phyloP scores from a whole-genome alignment of 2,888 invertebrate species.

The Leptopilina drosophilae region DNA sequence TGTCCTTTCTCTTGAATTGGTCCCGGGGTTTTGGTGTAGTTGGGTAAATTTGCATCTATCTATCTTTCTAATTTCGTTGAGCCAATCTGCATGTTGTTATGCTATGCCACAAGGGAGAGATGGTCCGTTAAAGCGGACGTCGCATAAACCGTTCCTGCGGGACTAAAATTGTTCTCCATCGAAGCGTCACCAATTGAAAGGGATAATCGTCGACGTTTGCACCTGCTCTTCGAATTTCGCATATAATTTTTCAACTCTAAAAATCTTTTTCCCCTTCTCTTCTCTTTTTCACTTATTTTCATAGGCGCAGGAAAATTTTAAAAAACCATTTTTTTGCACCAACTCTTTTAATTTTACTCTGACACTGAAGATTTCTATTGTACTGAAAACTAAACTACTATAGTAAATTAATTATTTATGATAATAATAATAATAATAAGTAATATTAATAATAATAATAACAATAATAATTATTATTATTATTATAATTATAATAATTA shows the following conservation, averaged over 20 bases:
- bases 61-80: conserved; percentile 70
- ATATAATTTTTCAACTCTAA: not conserved
- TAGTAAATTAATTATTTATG: too few species aligned
- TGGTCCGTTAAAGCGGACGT: conserved; percentile 63
- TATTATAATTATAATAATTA: too few species aligned
- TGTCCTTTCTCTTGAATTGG: conserved; percentile 50
- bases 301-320: too few species aligned
- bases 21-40: conserved; percentile 57
- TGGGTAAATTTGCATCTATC: conserved; percentile 68
- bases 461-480: too few species aligned
- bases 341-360: too few species aligned
- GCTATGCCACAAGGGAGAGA: conserved; percentile 57
- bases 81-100: conserved; percentile 69
- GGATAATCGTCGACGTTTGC: conserved; percentile 47
- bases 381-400: too few species aligned
- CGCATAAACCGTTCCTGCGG: conserved; percentile 63
- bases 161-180: conserved; percentile 51
- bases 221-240: conserved; percentile 34
- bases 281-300: not conserved
- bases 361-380: too few species aligned
- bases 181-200: conserved; percentile 47
- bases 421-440: too few species aligned
- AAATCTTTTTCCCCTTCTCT: not conserved
- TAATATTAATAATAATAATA: too few species aligned
- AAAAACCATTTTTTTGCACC: too few species aligned